Evolutionary conservation across 2,888 invertebrate genomes (phyloP).

Genomic region (Patella ulyssiponensis): DNA sequence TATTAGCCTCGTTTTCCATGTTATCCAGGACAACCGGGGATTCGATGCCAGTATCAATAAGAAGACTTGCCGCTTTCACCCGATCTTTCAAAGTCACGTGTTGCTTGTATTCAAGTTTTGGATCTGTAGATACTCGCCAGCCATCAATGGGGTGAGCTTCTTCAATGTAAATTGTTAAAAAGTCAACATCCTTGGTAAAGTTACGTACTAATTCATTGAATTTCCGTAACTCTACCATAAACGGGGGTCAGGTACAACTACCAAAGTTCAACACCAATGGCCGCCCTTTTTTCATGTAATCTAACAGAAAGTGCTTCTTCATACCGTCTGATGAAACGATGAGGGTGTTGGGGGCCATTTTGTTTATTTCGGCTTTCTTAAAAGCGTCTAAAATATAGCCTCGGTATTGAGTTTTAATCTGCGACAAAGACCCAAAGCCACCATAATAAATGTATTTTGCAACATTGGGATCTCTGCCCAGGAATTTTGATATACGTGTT

Average conservation of each 20-base stretch:
- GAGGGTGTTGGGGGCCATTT: conserved; percentile 23
- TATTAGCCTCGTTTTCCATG: conserved; percentile 51
- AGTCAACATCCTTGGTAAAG: conserved; percentile 55
- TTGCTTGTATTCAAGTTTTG: no score
- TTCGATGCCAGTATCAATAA: conserved; percentile 30
- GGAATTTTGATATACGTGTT: no score
- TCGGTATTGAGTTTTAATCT: no score
- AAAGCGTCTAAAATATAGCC: no score
- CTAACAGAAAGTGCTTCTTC: conserved; percentile 29
- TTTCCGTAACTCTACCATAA: conserved; percentile 56
- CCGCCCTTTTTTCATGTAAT: conserved; percentile 44
- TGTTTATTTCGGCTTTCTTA: no score
- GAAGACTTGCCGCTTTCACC: conserved; percentile 44
- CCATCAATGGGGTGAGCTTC: conserved; percentile 65
- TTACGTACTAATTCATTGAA: conserved; percentile 53
- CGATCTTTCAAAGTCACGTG: conserved; percentile 48
- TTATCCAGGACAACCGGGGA: conserved; percentile 54
- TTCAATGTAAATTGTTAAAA: conserved; percentile 62
- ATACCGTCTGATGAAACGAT: conserved; percentile 32
- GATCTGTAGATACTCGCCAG: conserved; percentile 49
- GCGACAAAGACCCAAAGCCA: no score
- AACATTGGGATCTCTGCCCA: no score
- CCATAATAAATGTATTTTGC: no score
- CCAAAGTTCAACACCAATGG: conserved; percentile 66
- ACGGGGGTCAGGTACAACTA: conserved; percentile 67